Base-by-base conservation (phyloP, 1,140 invertebrate genomes). In the Conopomorpha cramerella region DNA sequence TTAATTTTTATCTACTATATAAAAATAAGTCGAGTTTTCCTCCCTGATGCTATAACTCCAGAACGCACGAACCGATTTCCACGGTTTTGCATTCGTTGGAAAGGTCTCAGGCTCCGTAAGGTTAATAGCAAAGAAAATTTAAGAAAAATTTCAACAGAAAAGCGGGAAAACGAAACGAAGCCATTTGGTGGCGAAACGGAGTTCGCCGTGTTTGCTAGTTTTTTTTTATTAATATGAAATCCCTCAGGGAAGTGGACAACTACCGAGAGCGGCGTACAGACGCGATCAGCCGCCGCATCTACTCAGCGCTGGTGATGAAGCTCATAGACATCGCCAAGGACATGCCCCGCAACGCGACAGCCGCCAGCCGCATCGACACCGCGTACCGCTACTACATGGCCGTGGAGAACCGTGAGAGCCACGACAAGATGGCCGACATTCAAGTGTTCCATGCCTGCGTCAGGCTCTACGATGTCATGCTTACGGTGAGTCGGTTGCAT, bases 291-390 rank as follows among this genome's bases (percentile, higher is more conserved):
- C 53, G 67, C 0, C 45, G 55, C 13, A 57, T 72, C 28, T 72
- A 72, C 42, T 68, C 67, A 2, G 55, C 67, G 0, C 55, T 72
- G 16, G 35, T 72, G 18, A 72, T 72, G 64, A 72, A 72, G 40
- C 57, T 68, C 23, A 67, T 72, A 30, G 67, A 72, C 40, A 72
- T 72, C 16, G 67, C 64, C 2, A 68, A 67, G 64, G 67, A 72
- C 34, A 39, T 68, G 4, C 64, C 67, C 0, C 43, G 50, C 6
- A 68, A 67, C 46, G 42, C 49, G 0, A 60, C 51, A 16, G 36
- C 55, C n/a, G 23, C 40, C 1, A 48, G 31, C 29, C 56, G 67
- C 14, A 67, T 72, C 12, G 54, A 64, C 34, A 62, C 60, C 0
- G 67, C 67, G 0, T 60, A 72, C 23, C 43, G 49, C 0, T 65